These are phyloP conservation scores for Morbakka virulenta DNA, from an alignment of 30 jellyfish, hydroid and myxozoan species.

Conservation along the genomic window DNA sequence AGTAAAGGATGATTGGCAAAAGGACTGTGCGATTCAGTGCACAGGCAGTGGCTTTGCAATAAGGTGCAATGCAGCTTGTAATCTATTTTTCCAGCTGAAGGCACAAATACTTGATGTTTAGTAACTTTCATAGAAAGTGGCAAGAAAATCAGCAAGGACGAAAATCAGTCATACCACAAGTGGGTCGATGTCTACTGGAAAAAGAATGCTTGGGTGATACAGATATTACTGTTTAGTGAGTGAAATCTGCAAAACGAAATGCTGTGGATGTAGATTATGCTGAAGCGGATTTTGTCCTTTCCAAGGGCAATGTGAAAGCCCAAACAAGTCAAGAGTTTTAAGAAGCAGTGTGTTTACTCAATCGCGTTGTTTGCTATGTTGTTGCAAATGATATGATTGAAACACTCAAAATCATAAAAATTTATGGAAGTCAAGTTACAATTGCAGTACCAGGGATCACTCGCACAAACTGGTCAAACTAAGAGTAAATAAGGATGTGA, in stretches of 20 bases:
- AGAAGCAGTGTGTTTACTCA: background rate
- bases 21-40: background rate
- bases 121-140: background rate
- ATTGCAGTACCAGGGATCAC: too few species aligned
- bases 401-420: too few species aligned
- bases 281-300: background rate
- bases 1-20: background rate
- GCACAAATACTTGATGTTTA: background rate
- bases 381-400: too few species aligned
- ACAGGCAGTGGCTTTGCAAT: background rate
- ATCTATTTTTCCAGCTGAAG: background rate
- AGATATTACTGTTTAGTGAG: background rate
- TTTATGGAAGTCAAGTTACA: too few species aligned
- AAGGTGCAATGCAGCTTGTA: background rate
- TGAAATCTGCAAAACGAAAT: background rate
- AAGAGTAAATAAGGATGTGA: too few species aligned
- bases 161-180: background rate
- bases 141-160: background rate
- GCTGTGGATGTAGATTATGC: too few species aligned
- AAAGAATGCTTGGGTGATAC: background rate
- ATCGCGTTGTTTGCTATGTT: background rate
- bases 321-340: background rate
- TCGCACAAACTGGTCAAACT: too few species aligned
- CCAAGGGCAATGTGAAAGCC: background rate
- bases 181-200: background rate